A percentile compares a stretch with the other conserved stretches of the same genome.
Conservation (phyloP, 2,797 vertebrate genomes). For the Falco rusticolus region DNA sequence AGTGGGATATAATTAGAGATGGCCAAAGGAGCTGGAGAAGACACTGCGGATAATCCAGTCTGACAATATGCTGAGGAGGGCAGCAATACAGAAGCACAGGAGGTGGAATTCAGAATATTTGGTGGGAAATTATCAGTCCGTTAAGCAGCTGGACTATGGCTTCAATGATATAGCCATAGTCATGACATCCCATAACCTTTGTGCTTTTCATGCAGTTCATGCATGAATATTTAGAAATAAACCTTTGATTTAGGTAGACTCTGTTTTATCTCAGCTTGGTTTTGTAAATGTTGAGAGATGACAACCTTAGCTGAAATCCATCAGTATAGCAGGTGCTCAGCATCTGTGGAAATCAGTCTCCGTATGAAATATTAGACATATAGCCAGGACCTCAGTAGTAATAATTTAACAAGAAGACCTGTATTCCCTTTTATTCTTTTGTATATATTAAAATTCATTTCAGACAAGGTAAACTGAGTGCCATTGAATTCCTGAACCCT, state of each 20-base stretch:
- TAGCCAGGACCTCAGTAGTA: slow-evolving; percentile 27
- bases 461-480: slow-evolving; percentile 46
- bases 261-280: background rate
- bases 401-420: slow-evolving; percentile 60
- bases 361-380: slow-evolving; percentile 65
- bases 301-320: slow-evolving; percentile 11
- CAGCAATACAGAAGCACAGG: background rate
- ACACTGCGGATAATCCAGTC: slow-evolving; percentile 39
- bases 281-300: slow-evolving; percentile 28
- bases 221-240: slow-evolving; percentile 41
- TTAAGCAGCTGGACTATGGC: slow-evolving; percentile 30
- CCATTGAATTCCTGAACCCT: background rate
- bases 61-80: slow-evolving; percentile 60
- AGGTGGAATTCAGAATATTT: slow-evolving; percentile 49
- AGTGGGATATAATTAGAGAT: slow-evolving; percentile 47
- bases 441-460: slow-evolving; percentile 64
- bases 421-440: slow-evolving; percentile 63
- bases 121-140: slow-evolving; percentile 13
- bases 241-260: slow-evolving; percentile 32
- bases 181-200: slow-evolving; percentile 1
- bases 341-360: slow-evolving; percentile 54
- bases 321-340: slow-evolving; percentile 24
- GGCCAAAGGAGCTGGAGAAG: slow-evolving; percentile 54
- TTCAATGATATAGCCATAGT: slow-evolving; percentile 8
- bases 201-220: background rate